Evolutionary conservation across 2,888 invertebrate species (phyloP).

Genomic region (Chironomus tentans): DNA sequence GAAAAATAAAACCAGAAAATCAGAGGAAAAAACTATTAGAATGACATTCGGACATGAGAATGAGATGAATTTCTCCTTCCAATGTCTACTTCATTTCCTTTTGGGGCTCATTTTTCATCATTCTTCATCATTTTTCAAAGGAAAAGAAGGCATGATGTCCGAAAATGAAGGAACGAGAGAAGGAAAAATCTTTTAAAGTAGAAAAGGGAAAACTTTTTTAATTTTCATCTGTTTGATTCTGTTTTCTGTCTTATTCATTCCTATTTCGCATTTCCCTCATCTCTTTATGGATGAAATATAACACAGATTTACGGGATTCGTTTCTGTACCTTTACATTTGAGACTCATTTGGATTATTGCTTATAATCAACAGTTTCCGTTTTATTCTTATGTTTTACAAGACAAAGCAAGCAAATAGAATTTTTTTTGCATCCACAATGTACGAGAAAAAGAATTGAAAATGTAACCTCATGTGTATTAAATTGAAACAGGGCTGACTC

Average conservation of each 20-base stretch:
- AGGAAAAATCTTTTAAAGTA: background rate
- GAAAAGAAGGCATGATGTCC: background rate
- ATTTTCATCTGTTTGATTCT: background rate
- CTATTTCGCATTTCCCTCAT: background rate
- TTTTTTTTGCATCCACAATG: background rate
- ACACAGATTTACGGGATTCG: background rate
- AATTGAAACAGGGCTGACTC: background rate
- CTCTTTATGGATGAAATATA: background rate
- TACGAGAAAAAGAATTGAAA: background rate
- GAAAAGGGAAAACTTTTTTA: background rate
- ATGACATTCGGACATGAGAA: conserved; percentile 11
- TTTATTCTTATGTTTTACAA: too few species aligned
- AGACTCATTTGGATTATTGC: conserved; percentile 10
- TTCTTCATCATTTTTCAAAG: background rate
- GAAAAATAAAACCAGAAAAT: background rate
- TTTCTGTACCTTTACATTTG: background rate
- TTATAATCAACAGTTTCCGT: background rate
- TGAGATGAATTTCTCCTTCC: background rate
- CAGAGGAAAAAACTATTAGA: background rate
- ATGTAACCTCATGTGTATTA: background rate
- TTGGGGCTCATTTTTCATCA: conserved; percentile 2
- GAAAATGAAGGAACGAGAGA: background rate
- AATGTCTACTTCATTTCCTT: background rate
- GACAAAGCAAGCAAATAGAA: too few species aligned
- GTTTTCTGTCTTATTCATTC: background rate